Percentiles rank a stretch among this genome's conserved stretches.
phyloP scores from a whole-genome alignment of 2,888 invertebrate species.

The Hirudinaria manillensis region DNA sequence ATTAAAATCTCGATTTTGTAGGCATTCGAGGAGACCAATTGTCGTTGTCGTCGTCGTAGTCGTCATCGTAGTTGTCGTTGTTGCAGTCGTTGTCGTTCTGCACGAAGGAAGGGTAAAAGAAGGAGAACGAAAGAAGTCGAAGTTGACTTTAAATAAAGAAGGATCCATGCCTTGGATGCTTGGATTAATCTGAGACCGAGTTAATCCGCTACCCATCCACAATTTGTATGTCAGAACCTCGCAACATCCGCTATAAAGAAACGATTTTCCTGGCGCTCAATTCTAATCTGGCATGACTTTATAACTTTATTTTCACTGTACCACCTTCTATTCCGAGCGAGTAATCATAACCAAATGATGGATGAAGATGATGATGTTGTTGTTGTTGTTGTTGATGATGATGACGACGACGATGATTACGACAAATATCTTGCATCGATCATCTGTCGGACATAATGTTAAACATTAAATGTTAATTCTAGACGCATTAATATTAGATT shows the following conservation, averaged over 20 bases:
- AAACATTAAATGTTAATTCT: background rate
- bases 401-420: conserved; percentile 29
- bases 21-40: no score
- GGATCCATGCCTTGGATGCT: background rate
- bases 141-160: background rate
- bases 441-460: background rate
- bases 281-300: background rate
- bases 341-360: conserved; percentile 16
- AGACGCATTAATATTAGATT: no score
- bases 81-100: no score
- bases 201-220: background rate
- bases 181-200: conserved; percentile 1
- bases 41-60: no score
- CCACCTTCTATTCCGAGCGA: background rate
- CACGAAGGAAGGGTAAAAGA: background rate
- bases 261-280: conserved; percentile 1
- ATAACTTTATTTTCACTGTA: background rate
- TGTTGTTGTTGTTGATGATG: conserved; percentile 29
- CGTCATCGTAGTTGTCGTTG: no score
- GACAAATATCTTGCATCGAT: conserved; percentile 2
- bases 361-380: conserved; percentile 28
- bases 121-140: background rate
- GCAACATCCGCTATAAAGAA: background rate
- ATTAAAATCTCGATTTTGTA: no score
- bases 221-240: conserved; percentile 2